Base-by-base conservation (phyloP, 2,888 invertebrate species). In the Acanthopleura granulata region DNA sequence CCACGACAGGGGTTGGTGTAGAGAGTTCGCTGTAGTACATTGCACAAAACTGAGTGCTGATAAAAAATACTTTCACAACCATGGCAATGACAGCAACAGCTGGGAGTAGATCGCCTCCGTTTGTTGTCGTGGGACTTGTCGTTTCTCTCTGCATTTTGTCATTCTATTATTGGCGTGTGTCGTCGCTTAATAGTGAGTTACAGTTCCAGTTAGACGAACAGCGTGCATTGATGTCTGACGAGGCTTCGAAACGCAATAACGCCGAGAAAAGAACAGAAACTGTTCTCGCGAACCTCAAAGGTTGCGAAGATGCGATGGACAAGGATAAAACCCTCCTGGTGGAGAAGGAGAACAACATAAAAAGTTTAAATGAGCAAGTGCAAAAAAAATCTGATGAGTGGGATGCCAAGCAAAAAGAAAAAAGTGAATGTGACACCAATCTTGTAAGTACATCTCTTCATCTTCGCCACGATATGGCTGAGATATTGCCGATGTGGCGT, bases 81-180 rank as follows among this genome's bases (percentile, higher is more conserved):
- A 57, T 57, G 22, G 22, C 12, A 6, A 57, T 57, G 57, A 12
- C 57, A 57, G 57, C 57, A 57, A 6, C 18, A 18, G 18, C 57
- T 18, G 80, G 76, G 18, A 79, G 81, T 61, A 76, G 84, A 62
- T 84, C 86, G 4, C 86, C 86, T 11, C 84, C 86, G 11, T 86
- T 86, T 76, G 72, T 86, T 1, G 78, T 85, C 1, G 82, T 86
- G 25, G 86, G 85, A n/a, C 76, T 86, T 14, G 75, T 80, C 49
- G 83, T 86, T 25, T 84, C 82, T 1, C 66, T 86, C 62, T 80
- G 80, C 27, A 84, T 86, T 40, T 75, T 85, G 25, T 85, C 81
- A 9, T 83, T 83, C 40, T 86, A 86, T 72, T 86, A 86, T 78
- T 86, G 85, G 85, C 85, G 76, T 72, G 72, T 86, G 40, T 84